Conservation (phyloP, 2,113 vertebrate species). For the Stomatorhinus ivindoensis region DNA sequence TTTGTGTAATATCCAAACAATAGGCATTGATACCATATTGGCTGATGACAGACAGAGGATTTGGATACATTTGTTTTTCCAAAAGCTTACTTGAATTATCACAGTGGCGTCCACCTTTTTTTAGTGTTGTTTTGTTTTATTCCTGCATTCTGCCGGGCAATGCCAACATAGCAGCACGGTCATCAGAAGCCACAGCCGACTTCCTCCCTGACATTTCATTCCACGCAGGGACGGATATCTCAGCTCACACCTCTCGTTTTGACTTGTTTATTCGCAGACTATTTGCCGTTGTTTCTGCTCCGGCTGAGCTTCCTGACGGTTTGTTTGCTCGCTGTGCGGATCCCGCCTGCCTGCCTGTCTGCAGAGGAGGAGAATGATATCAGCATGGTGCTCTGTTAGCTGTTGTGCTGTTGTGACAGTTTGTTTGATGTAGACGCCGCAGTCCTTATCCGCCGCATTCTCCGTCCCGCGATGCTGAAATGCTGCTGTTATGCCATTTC, state of each 20-base stretch:
- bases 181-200: slow-evolving; percentile 46
- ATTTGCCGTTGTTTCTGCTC: slow-evolving; percentile 24
- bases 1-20: neutral
- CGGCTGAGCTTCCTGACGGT: slow-evolving; percentile 39
- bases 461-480: neutral
- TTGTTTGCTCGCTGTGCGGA: slow-evolving; percentile 37
- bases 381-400: slow-evolving; percentile 40
- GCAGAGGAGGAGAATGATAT: slow-evolving; percentile 47
- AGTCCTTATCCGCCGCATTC: slow-evolving; percentile 28
- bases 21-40: neutral
- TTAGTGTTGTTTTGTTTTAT: slow-evolving; percentile 21
- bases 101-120: slow-evolving; percentile 17
- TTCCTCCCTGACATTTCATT: slow-evolving; percentile 50
- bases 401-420: slow-evolving; percentile 48
- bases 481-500: neutral
- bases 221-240: slow-evolving; percentile 36
- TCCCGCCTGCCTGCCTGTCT: slow-evolving; percentile 32
- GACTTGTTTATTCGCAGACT: slow-evolving; percentile 35
- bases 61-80: slow-evolving; percentile 7
- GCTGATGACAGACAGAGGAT: neutral
- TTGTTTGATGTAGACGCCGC: slow-evolving; percentile 49
- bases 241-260: slow-evolving; percentile 32
- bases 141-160: slow-evolving; percentile 14
- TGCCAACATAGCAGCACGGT: slow-evolving; percentile 25
- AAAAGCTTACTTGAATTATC: slow-evolving; percentile 7